Evolutionary conservation across 2,888 invertebrate genomes (phyloP).

Genomic region (Ochlodes sylvanus): DNA sequence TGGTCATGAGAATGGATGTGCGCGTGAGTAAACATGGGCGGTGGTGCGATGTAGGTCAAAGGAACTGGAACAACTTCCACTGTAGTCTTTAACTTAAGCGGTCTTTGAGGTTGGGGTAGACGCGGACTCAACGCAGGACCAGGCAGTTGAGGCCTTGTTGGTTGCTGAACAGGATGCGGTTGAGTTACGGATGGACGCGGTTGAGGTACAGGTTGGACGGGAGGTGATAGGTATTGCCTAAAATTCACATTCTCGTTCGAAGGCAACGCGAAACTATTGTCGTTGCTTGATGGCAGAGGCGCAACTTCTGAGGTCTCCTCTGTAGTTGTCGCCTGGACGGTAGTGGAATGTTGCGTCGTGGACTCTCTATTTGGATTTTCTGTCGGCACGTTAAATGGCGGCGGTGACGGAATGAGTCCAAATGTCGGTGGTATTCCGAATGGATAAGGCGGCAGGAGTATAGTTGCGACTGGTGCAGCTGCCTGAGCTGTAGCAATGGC

Average conservation of each 20-base stretch:
- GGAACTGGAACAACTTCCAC: slow-evolving; percentile 77
- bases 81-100: slow-evolving; percentile 69
- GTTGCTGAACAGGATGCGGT: slow-evolving; percentile 42
- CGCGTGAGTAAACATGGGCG: slow-evolving; percentile 53
- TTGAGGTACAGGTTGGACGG: slow-evolving; percentile 45
- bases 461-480: slow-evolving; percentile 75
- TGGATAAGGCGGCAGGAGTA: slow-evolving; percentile 75
- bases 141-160: slow-evolving; percentile 25
- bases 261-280: slow-evolving; percentile 66
- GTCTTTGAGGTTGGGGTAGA: slow-evolving; percentile 34
- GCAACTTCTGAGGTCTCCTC: slow-evolving; percentile 61
- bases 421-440: slow-evolving; percentile 71
- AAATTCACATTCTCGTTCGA: slow-evolving; percentile 69
- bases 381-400: slow-evolving; percentile 56
- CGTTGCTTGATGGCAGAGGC: slow-evolving; percentile 64
- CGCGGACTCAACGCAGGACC: slow-evolving; percentile 6
- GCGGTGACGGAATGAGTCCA: slow-evolving; percentile 61
- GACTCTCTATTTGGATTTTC: slow-evolving; percentile 63
- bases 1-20: slow-evolving; percentile 45
- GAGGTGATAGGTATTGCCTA: slow-evolving; percentile 60
- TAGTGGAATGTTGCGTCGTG: slow-evolving; percentile 53
- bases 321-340: slow-evolving; percentile 54
- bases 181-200: slow-evolving; percentile 43
- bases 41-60: slow-evolving; percentile 73
- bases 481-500: slow-evolving; percentile 77